phyloP scores from a whole-genome alignment of 1,140 invertebrate genomes.

The Dendroctonus valens region DNA sequence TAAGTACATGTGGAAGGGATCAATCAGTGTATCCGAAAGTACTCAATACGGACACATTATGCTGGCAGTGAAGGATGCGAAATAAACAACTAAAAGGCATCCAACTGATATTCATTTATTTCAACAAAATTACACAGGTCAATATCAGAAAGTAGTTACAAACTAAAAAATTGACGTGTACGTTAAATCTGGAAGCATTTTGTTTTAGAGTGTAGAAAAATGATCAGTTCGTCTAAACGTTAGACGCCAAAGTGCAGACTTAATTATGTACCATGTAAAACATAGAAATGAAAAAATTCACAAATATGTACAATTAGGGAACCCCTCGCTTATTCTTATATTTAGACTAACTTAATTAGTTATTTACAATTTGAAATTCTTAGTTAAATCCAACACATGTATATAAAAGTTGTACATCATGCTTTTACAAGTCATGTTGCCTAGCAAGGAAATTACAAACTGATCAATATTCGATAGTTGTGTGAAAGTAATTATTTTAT shows the following conservation, averaged over 20 bases:
- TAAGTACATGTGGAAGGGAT: too few relatives aligned
- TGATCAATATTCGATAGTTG: too few relatives aligned
- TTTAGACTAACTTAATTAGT: conserved; percentile 37
- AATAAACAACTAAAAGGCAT: conserved; percentile 23
- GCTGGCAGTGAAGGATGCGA: neutral
- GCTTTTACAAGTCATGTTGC: too few relatives aligned
- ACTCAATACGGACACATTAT: neutral
- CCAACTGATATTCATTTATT: conserved; percentile 49
- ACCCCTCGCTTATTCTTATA: conserved; percentile 35
- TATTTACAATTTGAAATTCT: conserved; percentile 43
- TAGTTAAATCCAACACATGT: conserved; percentile 22
- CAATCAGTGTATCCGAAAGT: too few relatives aligned
- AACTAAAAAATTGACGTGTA: conserved; percentile 50
- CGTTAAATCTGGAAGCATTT: conserved; percentile 47
- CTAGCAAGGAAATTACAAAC: too few relatives aligned
- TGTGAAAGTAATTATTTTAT: too few relatives aligned
- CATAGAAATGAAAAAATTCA: conserved; percentile 47
- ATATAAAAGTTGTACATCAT: too few relatives aligned
- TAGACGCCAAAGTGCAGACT: conserved; percentile 43
- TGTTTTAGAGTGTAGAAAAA: conserved; percentile 48
- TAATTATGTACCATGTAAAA: conserved; percentile 44
- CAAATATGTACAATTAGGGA: conserved; percentile 44
- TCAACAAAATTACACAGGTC: conserved; percentile 49
- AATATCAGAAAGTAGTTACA: conserved; percentile 47
- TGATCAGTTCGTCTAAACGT: conserved; percentile 45